Base-by-base conservation (phyloP, 2,797 vertebrate species). In the Falco berigora region DNA sequence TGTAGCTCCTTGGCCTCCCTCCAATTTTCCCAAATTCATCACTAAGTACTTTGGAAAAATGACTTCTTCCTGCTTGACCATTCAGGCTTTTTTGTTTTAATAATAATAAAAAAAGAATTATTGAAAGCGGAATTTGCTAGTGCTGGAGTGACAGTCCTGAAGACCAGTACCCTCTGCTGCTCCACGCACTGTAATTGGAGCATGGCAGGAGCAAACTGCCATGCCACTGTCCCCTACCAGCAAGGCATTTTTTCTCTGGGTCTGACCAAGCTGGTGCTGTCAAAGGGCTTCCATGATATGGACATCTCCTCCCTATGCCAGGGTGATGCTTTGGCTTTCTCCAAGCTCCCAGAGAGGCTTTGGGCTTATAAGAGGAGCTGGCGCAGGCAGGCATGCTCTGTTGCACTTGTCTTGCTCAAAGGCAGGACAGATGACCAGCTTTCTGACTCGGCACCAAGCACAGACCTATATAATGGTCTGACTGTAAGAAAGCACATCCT, bases 21-120 rank as follows among this genome's bases (percentile, higher is more conserved):
- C 92, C 92, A 92, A 21, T 66, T 79, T 88, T 89, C 62, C 75
- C 78, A 64, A 89, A 96, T 94, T 88, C 34, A 88, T 86, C 90
- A 68, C 67, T 52, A 64, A 91, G 63, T 88, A 25, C 91, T 96
- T 94, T 95, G 92, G 91, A 88, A 94, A 95, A 90, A 83, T 46
- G 4, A 91, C 53, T 90, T 91, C 55, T 94, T 92, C 80, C 92
- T 92, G 84, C 75, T 28, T 73, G 49, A 36, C 30, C 9, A 9
- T 59, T 89, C 46, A 68, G 67, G 21, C 3, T 66, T 74, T 85
- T 71, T 78, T 75, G 24, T 85, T 94, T 69, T 69, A 80, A 58
- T 85, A 59, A 53, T 68, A 71, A 59, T 19, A 38, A 44, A 44
- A 44, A 44, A 18, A 81, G 14, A 88, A 71, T 68, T 80, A 62